Conservation (phyloP, 2,888 invertebrate genomes). For the Ennomos fuscantarius region DNA sequence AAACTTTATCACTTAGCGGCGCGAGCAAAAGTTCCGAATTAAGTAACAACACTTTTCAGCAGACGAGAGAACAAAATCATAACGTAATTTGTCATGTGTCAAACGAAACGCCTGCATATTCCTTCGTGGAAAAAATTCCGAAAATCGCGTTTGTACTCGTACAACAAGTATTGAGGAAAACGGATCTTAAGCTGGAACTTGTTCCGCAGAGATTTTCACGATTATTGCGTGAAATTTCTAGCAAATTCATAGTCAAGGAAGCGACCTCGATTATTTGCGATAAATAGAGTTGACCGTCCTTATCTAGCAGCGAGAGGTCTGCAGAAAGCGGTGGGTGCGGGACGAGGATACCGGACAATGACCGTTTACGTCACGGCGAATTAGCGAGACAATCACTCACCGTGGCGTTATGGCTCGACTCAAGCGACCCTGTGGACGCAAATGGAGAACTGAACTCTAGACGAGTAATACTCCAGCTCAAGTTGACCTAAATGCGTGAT, state of each 20-base stretch:
- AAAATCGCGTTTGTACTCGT: conserved; percentile 14
- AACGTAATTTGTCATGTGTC: conserved; percentile 73
- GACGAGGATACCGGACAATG: conserved; percentile 41
- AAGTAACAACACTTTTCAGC: conserved; percentile 58
- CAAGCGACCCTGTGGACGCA: conserved; percentile 61
- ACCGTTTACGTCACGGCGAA: conserved; percentile 61
- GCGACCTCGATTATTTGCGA: conserved; percentile 41
- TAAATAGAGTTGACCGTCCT: conserved; percentile 42
- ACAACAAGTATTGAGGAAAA: conserved; percentile 19
- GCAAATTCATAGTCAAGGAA: conserved; percentile 33
- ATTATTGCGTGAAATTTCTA: conserved; percentile 27
- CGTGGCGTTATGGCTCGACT: conserved; percentile 57
- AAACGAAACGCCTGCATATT: conserved; percentile 35
- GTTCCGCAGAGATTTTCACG: conserved; percentile 21
- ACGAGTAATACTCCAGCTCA: conserved; percentile 60
- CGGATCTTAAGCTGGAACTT: conserved; percentile 9
- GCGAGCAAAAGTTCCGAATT: conserved; percentile 58
- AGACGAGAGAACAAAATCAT: conserved; percentile 66
- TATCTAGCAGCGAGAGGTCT: conserved; percentile 40
- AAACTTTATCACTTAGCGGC: conserved; percentile 57
- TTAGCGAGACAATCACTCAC: conserved; percentile 78
- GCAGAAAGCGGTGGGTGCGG: conserved; percentile 26
- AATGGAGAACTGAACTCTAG: conserved; percentile 67
- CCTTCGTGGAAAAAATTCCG: conserved; percentile 16
- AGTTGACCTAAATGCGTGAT: conserved; percentile 56